Conservation (phyloP, 2,797 vertebrate species). For the Scomberomorus guttatus region DNA sequence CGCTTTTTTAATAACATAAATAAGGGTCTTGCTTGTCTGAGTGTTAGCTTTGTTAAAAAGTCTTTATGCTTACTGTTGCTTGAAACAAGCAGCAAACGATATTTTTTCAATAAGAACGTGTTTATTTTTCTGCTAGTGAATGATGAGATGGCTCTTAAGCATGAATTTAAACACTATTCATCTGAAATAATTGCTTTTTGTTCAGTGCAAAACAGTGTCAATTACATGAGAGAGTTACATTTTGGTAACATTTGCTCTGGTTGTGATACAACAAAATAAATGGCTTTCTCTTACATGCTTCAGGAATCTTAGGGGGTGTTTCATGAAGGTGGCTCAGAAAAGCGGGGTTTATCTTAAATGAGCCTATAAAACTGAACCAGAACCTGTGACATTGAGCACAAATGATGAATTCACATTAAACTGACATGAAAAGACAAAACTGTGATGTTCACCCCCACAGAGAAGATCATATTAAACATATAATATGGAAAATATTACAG, state of each 20-base stretch:
- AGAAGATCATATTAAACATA: too few species aligned
- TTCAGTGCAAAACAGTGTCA: neutral
- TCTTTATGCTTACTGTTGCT: slow-evolving; percentile 9
- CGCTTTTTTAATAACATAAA: slow-evolving; percentile 43
- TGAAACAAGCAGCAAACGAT: slow-evolving; percentile 17
- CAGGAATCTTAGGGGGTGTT: too few species aligned
- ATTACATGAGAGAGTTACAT: neutral
- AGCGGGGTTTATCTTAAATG: too few species aligned
- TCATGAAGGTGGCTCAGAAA: too few species aligned
- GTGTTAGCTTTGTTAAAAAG: slow-evolving; percentile 36
- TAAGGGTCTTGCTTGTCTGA: slow-evolving; percentile 10
- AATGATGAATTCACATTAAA: too few species aligned
- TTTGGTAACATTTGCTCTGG: neutral
- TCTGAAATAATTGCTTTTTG: neutral
- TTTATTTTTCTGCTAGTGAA: neutral
- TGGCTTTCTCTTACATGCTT: too few species aligned
- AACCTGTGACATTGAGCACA: too few species aligned
- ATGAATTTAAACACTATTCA: neutral
- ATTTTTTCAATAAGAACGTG: neutral
- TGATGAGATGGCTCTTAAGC: neutral
- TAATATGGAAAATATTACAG: too few species aligned
- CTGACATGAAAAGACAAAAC: too few species aligned
- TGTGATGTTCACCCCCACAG: too few species aligned
- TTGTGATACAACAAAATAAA: too few species aligned
- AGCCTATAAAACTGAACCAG: too few species aligned